Evolutionary conservation across 2,113 vertebrate genomes (phyloP), one percentile per base, ranked within the genome.

Genomic region (Falcunculus frontatus): DNA sequence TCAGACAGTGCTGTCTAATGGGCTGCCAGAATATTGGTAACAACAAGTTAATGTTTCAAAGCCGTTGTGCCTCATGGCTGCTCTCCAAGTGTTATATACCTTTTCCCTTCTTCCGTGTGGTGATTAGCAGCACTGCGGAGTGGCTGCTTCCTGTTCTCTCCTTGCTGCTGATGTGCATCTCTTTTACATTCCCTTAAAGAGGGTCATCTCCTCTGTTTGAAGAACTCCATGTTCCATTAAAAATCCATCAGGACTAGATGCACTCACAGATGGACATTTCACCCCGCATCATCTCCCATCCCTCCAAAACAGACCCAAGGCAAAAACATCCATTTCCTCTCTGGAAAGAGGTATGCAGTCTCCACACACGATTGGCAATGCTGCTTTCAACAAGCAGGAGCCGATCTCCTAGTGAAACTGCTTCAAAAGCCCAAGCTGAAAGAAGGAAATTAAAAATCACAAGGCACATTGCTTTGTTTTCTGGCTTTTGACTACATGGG

Each of bases 251-350:
- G 17, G 27, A 46, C 32, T 23, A 59, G 53, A n/a, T 22, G 35
- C 30, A 11, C 25, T 69, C 33, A 55, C 39, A 81, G 50, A 23
- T 46, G 29, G 59, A 27, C 26, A 7, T 53, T 76, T 72, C 10
- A 30, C 13, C 13, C 13, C 0, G 0, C 8, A 32, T 30, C 3
- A 5, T 63, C 46, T 80, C 47, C 57, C 19, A 8, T 39, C 33
- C 4, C 23, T 77, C 42, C 52, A 42, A 76, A 83, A 62, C 26
- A 60, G 17, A 42, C 11, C 13, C 11, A 77, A 91, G 23, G 42
- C 35, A 59, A 84, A 77, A 69, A 7, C 16, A 8, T 30, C 30
- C 16, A 13, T 50, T 91, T 65, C 55, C 9, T 37, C 41, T 56
- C 55, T 19, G 8, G 2, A 7, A 7, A 29, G 26, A 7, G 9